A percentile compares a stretch with the other conserved stretches of the same genome.
phyloP scores from a whole-genome alignment of 1,140 invertebrate genomes.

The Bombus vancouverensis region DNA sequence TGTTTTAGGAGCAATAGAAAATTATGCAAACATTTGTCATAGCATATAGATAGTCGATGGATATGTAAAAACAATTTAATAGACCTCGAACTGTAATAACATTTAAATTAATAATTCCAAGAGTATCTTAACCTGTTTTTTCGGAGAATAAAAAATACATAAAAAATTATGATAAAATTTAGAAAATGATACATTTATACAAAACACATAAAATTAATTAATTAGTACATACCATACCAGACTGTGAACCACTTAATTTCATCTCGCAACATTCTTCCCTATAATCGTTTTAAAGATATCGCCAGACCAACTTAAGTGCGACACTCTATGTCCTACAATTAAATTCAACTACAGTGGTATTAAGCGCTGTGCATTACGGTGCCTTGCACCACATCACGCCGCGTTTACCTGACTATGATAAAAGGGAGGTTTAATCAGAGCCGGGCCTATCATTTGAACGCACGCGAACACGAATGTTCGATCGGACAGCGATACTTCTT shows the following conservation, averaged over 20 bases:
- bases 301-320: background rate
- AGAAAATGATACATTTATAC: too few relatives aligned
- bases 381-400: background rate
- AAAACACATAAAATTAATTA: too few relatives aligned
- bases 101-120: background rate
- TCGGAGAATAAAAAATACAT: background rate
- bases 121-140: background rate
- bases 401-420: constrained; percentile 5
- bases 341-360: background rate
- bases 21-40: too few relatives aligned
- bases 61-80: background rate
- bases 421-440: background rate
- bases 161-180: too few relatives aligned
- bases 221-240: too few relatives aligned
- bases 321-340: background rate
- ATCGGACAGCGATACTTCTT: background rate
- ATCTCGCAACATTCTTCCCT: background rate
- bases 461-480: background rate
- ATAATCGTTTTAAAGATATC: background rate
- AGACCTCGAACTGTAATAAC: background rate
- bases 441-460: background rate
- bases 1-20: too few relatives aligned
- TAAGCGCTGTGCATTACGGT: background rate
- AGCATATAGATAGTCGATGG: background rate
- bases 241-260: too few relatives aligned